Percentiles rank a stretch among this genome's conserved stretches.
These are phyloP conservation scores for Phyllostomus hastatus DNA, from an alignment of 2,113 vertebrate species.

Conservation along the genomic window DNA sequence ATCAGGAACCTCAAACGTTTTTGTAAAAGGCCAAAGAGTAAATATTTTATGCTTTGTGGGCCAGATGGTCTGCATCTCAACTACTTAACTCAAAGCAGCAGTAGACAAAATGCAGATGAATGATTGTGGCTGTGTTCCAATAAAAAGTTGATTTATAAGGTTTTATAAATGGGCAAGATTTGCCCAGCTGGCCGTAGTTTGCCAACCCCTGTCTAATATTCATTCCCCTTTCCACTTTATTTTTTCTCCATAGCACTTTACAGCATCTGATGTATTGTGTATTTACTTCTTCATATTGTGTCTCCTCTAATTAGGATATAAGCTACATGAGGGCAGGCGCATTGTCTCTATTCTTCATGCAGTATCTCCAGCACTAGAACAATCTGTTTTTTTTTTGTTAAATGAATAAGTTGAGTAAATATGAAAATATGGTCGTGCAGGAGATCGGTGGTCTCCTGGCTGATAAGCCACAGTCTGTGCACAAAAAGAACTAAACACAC, in stretches of 20 bases:
- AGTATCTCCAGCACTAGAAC: neutral
- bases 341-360: neutral
- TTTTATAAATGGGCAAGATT: neutral
- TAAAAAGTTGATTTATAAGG: neutral
- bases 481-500: neutral
- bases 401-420: neutral
- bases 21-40: neutral
- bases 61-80: neutral
- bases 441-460: neutral
- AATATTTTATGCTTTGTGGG: neutral
- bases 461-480: neutral
- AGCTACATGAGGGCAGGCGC: neutral
- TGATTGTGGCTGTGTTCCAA: rapidly evolving
- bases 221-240: neutral
- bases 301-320: neutral
- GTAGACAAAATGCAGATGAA: neutral
- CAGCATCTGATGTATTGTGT: neutral
- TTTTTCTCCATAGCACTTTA: neutral
- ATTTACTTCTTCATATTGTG: neutral
- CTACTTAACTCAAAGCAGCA: neutral
- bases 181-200: neutral
- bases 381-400: neutral
- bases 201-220: neutral
- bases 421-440: neutral
- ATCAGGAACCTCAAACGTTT: neutral